Evolutionary conservation across 1,140 invertebrate genomes (phyloP).

Genomic region (Dinoponera quadriceps): DNA sequence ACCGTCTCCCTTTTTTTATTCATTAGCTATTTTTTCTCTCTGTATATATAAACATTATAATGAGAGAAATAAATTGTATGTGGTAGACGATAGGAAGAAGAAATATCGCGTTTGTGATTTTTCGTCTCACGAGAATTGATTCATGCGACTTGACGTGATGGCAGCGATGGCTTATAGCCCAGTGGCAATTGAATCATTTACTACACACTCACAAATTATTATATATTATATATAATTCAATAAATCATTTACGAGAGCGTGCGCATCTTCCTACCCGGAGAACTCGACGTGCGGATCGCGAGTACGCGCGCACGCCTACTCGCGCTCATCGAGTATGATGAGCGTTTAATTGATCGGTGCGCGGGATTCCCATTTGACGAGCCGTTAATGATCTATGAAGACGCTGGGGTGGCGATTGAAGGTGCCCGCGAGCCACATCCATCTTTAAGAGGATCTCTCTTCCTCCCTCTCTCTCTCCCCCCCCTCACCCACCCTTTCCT

Average conservation of each 20-base stretch:
- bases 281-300: background rate
- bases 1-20: too few species aligned
- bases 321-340: background rate
- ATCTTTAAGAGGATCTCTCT: constrained; percentile 33
- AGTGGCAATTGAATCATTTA: too few species aligned
- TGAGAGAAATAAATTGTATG: too few species aligned
- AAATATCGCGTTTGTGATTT: background rate
- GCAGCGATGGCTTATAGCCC: too few species aligned
- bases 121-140: background rate
- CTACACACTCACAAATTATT: too few species aligned
- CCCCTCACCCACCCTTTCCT: background rate
- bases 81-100: background rate
- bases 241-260: too few species aligned
- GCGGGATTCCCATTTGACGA: constrained; percentile 29
- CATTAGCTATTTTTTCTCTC: too few species aligned
- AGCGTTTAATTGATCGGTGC: constrained; percentile 6
- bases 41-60: too few species aligned
- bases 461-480: constrained; percentile 13
- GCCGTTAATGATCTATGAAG: constrained; percentile 27
- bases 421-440: constrained; percentile 10
- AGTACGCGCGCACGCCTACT: background rate
- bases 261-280: too few species aligned
- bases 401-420: constrained; percentile 19
- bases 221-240: too few species aligned
- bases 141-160: background rate